Conservation (phyloP, 2,113 vertebrate species). For the Lophura nycthemera region DNA sequence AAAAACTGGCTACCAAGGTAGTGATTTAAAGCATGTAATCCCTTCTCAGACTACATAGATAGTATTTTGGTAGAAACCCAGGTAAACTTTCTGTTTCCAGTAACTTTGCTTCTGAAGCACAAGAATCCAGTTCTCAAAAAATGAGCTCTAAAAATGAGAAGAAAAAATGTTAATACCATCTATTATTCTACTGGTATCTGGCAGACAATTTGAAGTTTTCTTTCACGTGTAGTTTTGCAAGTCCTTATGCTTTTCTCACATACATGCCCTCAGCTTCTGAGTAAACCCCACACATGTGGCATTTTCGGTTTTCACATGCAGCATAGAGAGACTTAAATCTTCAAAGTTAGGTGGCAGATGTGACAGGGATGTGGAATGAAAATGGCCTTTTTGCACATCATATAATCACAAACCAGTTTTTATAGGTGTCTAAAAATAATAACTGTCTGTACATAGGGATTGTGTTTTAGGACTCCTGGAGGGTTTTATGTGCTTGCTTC, state of each 20-base stretch:
- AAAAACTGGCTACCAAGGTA: neutral
- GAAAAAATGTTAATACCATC: neutral
- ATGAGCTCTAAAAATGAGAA: neutral
- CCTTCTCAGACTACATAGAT: neutral
- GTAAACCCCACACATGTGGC: neutral
- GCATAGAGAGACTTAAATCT: neutral
- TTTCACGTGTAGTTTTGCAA: neutral
- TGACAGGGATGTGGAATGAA: neutral
- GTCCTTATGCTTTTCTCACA: neutral
- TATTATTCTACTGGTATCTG: neutral
- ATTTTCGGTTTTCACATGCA: neutral
- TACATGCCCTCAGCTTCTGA: fast-evolving
- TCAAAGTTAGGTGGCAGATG: neutral
- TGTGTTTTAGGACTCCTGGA: slow-evolving; percentile 40
- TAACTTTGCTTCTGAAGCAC: slow-evolving; percentile 7
- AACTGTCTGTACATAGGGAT: neutral
- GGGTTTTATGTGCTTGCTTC: slow-evolving; percentile 17
- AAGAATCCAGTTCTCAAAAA: neutral
- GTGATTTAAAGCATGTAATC: slow-evolving; percentile 35
- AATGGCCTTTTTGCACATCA: neutral
- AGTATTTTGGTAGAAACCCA: slow-evolving; percentile 22
- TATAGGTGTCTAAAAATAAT: slow-evolving; percentile 35
- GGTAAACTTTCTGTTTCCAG: neutral
- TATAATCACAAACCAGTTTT: neutral
- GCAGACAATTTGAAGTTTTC: neutral